Conservation (phyloP, 1,140 invertebrate species). For the Sinella curviseta region DNA sequence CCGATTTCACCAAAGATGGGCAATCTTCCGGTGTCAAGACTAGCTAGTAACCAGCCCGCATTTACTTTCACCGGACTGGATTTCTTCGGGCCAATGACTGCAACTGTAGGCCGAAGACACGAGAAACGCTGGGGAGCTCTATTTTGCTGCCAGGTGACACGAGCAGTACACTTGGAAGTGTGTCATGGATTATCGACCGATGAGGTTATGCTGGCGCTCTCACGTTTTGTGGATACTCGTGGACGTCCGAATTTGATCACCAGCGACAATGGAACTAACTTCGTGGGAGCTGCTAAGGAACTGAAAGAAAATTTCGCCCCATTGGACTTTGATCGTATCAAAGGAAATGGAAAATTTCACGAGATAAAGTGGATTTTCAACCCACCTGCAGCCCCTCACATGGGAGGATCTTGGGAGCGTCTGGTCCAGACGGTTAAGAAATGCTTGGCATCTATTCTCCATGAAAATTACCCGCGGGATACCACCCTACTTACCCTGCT, state of each 20-base stretch:
- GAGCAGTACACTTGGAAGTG: too few relatives aligned
- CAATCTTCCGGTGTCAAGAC: too few relatives aligned
- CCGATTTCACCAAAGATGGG: too few relatives aligned
- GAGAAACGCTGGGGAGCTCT: too few relatives aligned
- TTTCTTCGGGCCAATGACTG: too few relatives aligned
- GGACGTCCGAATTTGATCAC: not conserved
- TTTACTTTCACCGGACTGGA: too few relatives aligned
- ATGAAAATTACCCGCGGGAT: not conserved
- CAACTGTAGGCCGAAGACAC: too few relatives aligned
- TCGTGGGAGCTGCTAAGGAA: too few relatives aligned
- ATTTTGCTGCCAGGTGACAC: too few relatives aligned
- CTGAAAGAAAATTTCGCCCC: not conserved
- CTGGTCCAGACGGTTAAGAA: not conserved
- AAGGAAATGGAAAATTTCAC: not conserved
- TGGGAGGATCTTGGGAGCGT: not conserved
- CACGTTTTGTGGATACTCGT: not conserved
- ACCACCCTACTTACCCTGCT: not conserved
- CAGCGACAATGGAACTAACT: not conserved
- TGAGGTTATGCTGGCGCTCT: not conserved
- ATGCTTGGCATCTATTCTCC: not conserved
- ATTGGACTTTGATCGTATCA: not conserved
- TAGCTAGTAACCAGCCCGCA: too few relatives aligned
- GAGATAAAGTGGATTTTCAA: not conserved
- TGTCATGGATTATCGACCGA: not conserved
- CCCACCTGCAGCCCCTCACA: not conserved